Percentiles rank a stretch among this genome's conserved stretches.
phyloP scores from a whole-genome alignment of 1,140 invertebrate species.

The Ceratina australensis region DNA sequence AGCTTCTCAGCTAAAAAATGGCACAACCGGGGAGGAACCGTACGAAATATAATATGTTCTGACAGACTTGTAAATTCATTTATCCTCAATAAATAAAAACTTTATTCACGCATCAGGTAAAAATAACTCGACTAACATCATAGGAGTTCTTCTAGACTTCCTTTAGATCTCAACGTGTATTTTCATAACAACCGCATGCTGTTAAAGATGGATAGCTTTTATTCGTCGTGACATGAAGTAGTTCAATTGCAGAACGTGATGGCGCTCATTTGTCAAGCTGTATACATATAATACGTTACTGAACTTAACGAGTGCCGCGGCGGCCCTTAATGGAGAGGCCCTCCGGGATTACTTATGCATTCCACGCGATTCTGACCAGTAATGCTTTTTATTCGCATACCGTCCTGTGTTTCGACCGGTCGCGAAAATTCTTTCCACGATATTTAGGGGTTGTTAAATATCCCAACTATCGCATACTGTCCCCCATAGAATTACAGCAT shows the following conservation, averaged over 20 bases:
- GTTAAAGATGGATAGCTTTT: too few relatives aligned
- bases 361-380: conserved; percentile 13
- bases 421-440: neutral
- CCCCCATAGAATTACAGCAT: too few relatives aligned
- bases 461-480: neutral
- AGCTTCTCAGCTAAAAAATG: too few relatives aligned
- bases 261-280: conserved; percentile 11
- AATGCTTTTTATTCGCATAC: conserved; percentile 7
- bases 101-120: too few relatives aligned
- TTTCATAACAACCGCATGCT: too few relatives aligned
- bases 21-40: too few relatives aligned
- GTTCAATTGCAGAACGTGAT: neutral
- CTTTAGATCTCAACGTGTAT: too few relatives aligned
- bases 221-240: too few relatives aligned
- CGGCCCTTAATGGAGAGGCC: neutral
- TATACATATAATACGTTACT: conserved; percentile 10
- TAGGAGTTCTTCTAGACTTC: too few relatives aligned
- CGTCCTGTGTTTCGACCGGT: neutral
- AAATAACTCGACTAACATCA: too few relatives aligned
- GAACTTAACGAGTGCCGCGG: conserved; percentile 9
- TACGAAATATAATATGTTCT: too few relatives aligned
- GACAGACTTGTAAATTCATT: neutral
- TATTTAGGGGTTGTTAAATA: neutral
- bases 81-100: neutral
- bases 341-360: conserved; percentile 17